Percentiles rank a stretch among this genome's conserved stretches.
These are phyloP conservation scores for Flabesymbios commensalis DNA, from an alignment of 2,888 invertebrate species.

Conservation along the genomic window DNA sequence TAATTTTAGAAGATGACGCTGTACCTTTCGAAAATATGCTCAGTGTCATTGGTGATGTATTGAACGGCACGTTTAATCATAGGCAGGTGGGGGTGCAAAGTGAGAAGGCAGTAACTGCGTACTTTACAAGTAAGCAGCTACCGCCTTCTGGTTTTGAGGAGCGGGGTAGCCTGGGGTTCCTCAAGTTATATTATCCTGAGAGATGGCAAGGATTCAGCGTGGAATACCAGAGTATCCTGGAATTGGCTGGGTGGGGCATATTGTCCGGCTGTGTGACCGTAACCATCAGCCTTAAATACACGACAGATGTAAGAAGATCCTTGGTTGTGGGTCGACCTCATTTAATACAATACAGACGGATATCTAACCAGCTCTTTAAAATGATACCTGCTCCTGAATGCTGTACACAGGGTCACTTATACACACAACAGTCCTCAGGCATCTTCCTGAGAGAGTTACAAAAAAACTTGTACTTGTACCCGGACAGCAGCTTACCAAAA, in stretches of 20 bases:
- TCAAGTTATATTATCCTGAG: constrained; percentile 56
- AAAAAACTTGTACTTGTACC: too few species aligned
- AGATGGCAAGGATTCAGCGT: constrained; percentile 47
- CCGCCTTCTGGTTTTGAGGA: not conserved
- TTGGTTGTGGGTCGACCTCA: constrained; percentile 46
- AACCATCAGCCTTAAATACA: not conserved
- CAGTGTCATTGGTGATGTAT: constrained; percentile 39
- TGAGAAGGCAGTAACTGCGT: too few species aligned
- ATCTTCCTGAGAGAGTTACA: too few species aligned
- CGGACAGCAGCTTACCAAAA: not conserved
- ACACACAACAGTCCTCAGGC: too few species aligned
- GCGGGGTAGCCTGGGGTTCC: constrained; percentile 24
- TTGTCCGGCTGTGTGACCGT: not conserved
- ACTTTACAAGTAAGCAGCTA: too few species aligned
- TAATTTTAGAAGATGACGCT: constrained; percentile 53
- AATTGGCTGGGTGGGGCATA: not conserved
- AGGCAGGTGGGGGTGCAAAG: not conserved
- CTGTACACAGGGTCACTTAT: constrained; percentile 57
- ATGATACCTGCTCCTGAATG: constrained; percentile 51
- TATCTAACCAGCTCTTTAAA: constrained; percentile 42
- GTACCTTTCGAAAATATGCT: constrained; percentile 46
- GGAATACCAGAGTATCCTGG: not conserved
- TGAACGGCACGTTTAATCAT: constrained; percentile 22
- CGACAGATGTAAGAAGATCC: not conserved
- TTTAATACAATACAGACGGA: constrained; percentile 45